Evolutionary conservation across 2,888 invertebrate genomes (phyloP), one percentile per base, ranked within the genome.

Genomic region (Sycophila texana): DNA sequence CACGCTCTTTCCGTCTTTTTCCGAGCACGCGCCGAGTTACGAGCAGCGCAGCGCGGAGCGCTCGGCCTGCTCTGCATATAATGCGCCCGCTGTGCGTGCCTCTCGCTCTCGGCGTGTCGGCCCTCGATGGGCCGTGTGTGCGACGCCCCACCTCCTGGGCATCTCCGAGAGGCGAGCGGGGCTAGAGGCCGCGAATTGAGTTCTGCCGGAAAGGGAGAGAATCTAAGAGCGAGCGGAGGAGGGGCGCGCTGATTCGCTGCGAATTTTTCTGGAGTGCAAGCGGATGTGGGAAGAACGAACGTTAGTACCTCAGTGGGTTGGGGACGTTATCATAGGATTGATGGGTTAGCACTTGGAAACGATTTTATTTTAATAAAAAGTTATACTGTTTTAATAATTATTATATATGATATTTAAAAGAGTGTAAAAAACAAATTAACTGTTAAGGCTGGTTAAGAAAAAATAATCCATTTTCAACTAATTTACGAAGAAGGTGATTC

Each of bases 11-110:
- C 16, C n/a, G 53, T 53, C 16, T 53, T 14, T 53, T 14, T 53
- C 16, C n/a, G 53, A 7, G 47, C 30, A 47, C 20, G 39, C 57
- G 10, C 57, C 26, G 57, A 58, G 57, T 57, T 70, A 58, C 74
- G 74, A 66, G 65, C 26, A 67, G 83, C 77, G 65, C 26, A 67
- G 83, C 77, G 79, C 76, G 84, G 83, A 78, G 84, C 84, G 86
- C 88, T 84, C 86, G 86, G 86, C 87, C 89, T 89, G 86, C 85
- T 89, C 89, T 89, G 89, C 89, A 89, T 89, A 89, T 89, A 89
- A 89, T 89, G 88, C 88, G 84, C 82, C 83, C 79, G 79, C 49
- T 47, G 71, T 58, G 76, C 82, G 82, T 82, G 82, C 79, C 81
- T 81, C 61, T 61, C 20, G 61, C 61, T 39, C 30, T 14, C 26